Evolutionary conservation across 2,888 invertebrate species (phyloP), one percentile per base, ranked within the genome.

Genomic region (Theretra japonica): DNA sequence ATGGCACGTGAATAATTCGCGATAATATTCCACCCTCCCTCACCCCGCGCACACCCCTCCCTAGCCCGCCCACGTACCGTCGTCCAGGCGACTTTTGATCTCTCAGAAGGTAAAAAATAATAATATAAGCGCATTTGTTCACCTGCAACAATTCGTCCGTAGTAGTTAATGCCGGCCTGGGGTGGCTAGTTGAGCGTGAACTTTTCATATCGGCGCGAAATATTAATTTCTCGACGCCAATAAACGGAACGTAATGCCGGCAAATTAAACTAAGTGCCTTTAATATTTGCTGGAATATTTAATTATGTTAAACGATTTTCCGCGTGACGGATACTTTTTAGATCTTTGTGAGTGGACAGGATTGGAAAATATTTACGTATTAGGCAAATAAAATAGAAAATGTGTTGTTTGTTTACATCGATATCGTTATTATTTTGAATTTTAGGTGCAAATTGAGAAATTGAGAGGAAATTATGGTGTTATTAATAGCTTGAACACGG

Each of bases 101-200:
- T 87, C 82, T 86, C 83, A 82, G 79, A 82, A 87, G 87, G 86
- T 87, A 87, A 91, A 92, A 92, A 91, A 89, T 90, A 89, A 89
- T 89, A 90, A 91, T 92, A 88, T 91, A 92, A 93, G 92, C 92
- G 89, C 88, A 93, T 92, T 93, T 89, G 82, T 82, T 91, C 90
- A 93, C 91, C 91, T 92, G 92, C 80, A 90, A 91, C 92, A 89
- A 90, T 90, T 88, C 87, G 85, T 83, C 88, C 89, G 86, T 81
- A 85, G 84, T 90, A 90, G 91, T 91, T 90, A 91, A 89, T 90
- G 87, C 79, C 87, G 88, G 85, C 87, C 86, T 73, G 87, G 90
- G 93, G 92, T 90, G 90, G 87, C 87, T 92, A 93, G 94, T 93
- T 92, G 93, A 93, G 94, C 93, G 93, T 92, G 88, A 93, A 92